A percentile compares a stretch with the other conserved stretches of the same genome.
phyloP scores from a whole-genome alignment of 2,888 invertebrate genomes.

The Julus scanicus region DNA sequence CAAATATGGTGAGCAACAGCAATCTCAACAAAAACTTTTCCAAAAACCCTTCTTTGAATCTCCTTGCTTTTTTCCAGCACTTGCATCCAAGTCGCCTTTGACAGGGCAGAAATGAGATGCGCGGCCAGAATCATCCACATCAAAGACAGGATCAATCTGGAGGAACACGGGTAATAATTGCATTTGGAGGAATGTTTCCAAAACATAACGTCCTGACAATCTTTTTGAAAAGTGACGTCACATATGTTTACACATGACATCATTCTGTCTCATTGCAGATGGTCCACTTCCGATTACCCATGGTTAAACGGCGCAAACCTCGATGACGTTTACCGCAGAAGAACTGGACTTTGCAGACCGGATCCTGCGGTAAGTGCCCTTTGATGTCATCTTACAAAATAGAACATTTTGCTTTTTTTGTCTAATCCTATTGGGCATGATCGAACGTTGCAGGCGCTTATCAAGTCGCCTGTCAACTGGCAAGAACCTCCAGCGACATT shows the following conservation, averaged over 20 bases:
- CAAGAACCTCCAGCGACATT: not conserved
- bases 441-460: not conserved
- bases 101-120: not conserved
- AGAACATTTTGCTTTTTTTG: too few relatives aligned
- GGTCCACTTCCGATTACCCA: not conserved
- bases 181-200: too few relatives aligned
- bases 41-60: not conserved
- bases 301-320: not conserved
- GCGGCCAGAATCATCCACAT: not conserved
- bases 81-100: not conserved
- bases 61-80: not conserved
- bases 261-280: not conserved
- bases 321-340: not conserved
- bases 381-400: not conserved
- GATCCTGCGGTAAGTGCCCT: not conserved
- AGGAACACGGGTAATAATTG: not conserved
- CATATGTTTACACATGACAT: too few relatives aligned
- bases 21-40: not conserved
- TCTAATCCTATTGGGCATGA: too few relatives aligned
- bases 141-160: not conserved
- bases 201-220: too few relatives aligned
- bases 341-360: slow-evolving; percentile 24
- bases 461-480: not conserved
- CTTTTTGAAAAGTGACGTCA: too few relatives aligned
- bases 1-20: not conserved